Base-by-base conservation (phyloP, 92 coral and sea anemone species). In the Meandrina meandrites region DNA sequence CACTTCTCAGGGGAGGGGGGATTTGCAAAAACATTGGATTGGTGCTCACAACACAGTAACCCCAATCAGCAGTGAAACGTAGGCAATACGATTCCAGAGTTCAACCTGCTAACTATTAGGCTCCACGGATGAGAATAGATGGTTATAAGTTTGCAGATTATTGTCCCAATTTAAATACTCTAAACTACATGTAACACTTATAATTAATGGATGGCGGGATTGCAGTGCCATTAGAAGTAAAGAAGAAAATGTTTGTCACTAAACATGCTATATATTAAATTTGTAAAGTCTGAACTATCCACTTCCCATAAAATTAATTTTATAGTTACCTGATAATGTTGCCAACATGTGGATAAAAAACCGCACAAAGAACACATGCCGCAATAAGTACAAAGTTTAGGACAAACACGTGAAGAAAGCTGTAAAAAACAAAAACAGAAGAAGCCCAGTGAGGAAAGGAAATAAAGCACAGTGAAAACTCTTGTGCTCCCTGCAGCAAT, bases 331-430 rank as follows among this genome's bases (percentile, higher is more conserved):
- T 95, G 88, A 95, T 97, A 40, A 97, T 97, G 82, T 76, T 95
- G 71, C 99, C 99, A 53, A 97, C 98, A 86, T 97, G 97, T 27
- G 99, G 99, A 81, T 97, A 97, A n/a, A 92, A 62, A n/a, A 94
- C 91, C 77, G 99, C 98, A 80, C 90, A 97, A 36, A 91, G 24
- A 27, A 94, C 92, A 78, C 98, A 95, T 19, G 79, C 34, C 17
- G 82, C 88, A 7, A 97, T 84, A 72, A 97, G 89, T 57, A 89
- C 79, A n/a, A 91, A 27, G 83, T 97, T 97, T 74, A 97, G 91
- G 36, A 89, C 70, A 32, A 95, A 76, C 1, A 97, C 91, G 60
- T 95, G 98, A 71, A 89, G 81, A 56, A 93, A 85, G 73, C 99
- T 97, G 91, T 22, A 30, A 79, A 86, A 4, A 17, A 72, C 42